Evolutionary conservation across 2,113 vertebrate genomes (phyloP).

Genomic region (Glareola pratincola): DNA sequence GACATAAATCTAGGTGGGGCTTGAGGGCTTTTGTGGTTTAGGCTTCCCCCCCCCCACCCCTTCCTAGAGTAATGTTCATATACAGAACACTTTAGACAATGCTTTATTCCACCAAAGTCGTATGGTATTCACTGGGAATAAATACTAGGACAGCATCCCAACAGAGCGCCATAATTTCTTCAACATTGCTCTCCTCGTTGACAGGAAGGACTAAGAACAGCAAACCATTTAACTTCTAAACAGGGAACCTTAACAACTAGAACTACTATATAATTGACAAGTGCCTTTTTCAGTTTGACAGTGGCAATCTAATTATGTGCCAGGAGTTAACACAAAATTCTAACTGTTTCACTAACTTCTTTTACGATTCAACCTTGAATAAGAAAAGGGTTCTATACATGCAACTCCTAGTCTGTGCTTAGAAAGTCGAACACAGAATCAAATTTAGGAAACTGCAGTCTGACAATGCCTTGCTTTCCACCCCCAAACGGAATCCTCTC

Average conservation of each 20-base stretch:
- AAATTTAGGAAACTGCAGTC: background rate
- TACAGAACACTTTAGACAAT: background rate
- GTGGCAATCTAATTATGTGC: background rate
- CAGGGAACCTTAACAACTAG: background rate
- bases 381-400: background rate
- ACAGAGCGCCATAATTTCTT: background rate
- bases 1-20: background rate
- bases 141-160: background rate
- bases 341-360: background rate
- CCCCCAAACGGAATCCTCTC: background rate
- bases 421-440: background rate
- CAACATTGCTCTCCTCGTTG: background rate
- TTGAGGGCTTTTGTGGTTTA: background rate
- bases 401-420: background rate
- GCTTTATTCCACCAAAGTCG: background rate
- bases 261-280: background rate
- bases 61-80: background rate
- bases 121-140: background rate
- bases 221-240: background rate
- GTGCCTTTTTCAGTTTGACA: background rate
- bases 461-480: background rate
- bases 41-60: background rate
- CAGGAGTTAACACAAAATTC: background rate
- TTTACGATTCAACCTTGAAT: background rate
- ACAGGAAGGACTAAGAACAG: background rate